phyloP scores from a whole-genome alignment of 2,888 invertebrate genomes.

The Pinctada fucata region DNA sequence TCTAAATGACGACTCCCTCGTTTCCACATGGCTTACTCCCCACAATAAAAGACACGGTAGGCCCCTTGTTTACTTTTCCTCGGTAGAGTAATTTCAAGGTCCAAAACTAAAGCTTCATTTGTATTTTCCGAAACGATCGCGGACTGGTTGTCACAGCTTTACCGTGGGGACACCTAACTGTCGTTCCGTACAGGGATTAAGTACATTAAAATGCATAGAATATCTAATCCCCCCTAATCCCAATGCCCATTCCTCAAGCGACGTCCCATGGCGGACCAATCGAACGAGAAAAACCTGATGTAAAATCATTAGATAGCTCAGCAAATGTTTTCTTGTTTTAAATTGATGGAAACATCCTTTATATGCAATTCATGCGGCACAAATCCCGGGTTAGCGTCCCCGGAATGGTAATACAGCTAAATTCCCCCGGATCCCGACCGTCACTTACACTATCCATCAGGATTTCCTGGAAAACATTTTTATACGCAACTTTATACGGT shows the following conservation, averaged over 20 bases:
- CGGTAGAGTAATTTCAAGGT: background rate
- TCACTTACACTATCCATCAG: background rate
- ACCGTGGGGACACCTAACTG: background rate
- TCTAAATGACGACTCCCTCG: background rate
- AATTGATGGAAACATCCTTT: conserved; percentile 28
- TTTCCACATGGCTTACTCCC: background rate
- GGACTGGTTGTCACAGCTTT: background rate
- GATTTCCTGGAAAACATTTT: background rate
- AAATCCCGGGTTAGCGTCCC: conserved; percentile 11
- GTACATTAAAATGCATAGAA: conserved; percentile 45
- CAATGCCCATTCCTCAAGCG: background rate
- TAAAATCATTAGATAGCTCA: conserved; percentile 42
- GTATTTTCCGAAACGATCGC: background rate
- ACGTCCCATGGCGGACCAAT: conserved; percentile 25
- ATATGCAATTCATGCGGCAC: conserved; percentile 12
- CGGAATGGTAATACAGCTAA: background rate
- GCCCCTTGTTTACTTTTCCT: background rate
- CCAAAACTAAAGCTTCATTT: background rate
- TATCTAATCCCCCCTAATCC: conserved; percentile 40
- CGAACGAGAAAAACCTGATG: conserved; percentile 26
- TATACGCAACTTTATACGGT: too few species aligned
- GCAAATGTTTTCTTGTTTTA: conserved; percentile 29
- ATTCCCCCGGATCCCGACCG: background rate
- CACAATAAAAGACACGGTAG: background rate
- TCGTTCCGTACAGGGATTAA: conserved; percentile 28